Evolutionary conservation across 2,888 invertebrate genomes (phyloP), one percentile per base, ranked within the genome.

Genomic region (Habroteleia sp.): DNA sequence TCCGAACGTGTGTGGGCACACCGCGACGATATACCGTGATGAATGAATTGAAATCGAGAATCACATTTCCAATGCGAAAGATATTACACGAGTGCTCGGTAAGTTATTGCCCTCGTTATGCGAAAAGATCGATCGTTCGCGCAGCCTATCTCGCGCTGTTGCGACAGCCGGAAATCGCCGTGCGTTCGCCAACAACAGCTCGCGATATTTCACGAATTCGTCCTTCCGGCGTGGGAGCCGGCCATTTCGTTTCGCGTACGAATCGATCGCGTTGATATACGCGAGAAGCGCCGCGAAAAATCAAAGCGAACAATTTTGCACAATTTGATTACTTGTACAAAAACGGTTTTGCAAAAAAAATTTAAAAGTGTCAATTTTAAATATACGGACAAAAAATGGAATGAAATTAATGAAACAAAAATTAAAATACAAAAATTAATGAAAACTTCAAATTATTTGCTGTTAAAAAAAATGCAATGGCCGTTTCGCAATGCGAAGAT

Each of bases 101-200:
- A 71, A 75, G 69, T 69, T 75, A 75, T 75, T 69, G 65, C 74
- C 41, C 65, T 60, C 60, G 74, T 75, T 65, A 65, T 37, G 65
- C 48, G 74, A 27, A 46, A 58, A 56, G 68, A 74, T 74, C 69
- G 74, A 74, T 69, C 66, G 74, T 16, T 23, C 39, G 66, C 60
- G 60, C 66, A 41, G 62, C 54, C 68, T 68, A 58, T 63, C 48
- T 68, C 68, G 74, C 54, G 60, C 8, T 48, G 33, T 50, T 65
- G 50, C 60, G 62, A 74, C 74, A 69, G 63, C 50, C 62, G 68
- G 74, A 58, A 74, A 74, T 74, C 68, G 63, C 48, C 63, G 56
- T 74, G 69, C 73, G 73, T 74, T 74, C 66, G 66, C 69, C 58
- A 69, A 74, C 69, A 69, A 74, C 74, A 41, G 52, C 33, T 35